Conservation (phyloP, 2,113 vertebrate genomes). For the Ochotona curzoniae region DNA sequence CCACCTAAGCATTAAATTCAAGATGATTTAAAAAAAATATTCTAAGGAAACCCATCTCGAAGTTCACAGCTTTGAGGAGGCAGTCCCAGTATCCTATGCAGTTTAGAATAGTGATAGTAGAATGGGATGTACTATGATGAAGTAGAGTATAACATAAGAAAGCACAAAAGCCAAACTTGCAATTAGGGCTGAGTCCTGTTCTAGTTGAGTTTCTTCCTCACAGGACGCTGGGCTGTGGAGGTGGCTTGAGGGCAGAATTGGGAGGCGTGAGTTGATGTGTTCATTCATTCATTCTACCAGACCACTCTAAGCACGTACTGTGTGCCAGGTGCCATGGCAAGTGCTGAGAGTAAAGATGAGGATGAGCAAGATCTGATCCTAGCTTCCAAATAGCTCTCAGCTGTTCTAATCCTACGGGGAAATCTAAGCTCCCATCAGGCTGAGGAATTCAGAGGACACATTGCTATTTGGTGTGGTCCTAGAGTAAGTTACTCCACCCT, state of each 20-base stretch:
- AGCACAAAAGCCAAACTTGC: constrained; percentile 5
- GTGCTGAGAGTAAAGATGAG: not conserved
- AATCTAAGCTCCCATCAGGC: not conserved
- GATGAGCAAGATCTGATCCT: not conserved
- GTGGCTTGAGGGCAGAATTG: not conserved
- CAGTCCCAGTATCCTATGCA: not conserved
- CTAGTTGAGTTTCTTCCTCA: not conserved
- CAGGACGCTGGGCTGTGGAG: not conserved
- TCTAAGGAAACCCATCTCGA: not conserved
- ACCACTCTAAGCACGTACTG: not conserved
- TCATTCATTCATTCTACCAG: not conserved
- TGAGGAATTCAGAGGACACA: not conserved
- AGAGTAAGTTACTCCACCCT: not conserved
- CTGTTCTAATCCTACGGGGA: not conserved
- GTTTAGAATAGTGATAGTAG: not conserved
- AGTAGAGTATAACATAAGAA: not conserved
- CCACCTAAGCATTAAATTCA: not conserved
- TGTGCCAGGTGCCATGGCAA: not conserved
- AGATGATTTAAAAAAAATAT: not conserved
- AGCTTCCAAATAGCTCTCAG: not conserved
- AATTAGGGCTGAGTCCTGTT: not conserved
- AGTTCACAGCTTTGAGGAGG: constrained; percentile 30
- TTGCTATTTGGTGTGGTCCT: not conserved
- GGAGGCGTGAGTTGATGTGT: not conserved
- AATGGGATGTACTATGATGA: too few relatives aligned